These are phyloP conservation scores for Nomada fucata DNA, from an alignment of 2,888 invertebrate genomes.

Conservation along the genomic window DNA sequence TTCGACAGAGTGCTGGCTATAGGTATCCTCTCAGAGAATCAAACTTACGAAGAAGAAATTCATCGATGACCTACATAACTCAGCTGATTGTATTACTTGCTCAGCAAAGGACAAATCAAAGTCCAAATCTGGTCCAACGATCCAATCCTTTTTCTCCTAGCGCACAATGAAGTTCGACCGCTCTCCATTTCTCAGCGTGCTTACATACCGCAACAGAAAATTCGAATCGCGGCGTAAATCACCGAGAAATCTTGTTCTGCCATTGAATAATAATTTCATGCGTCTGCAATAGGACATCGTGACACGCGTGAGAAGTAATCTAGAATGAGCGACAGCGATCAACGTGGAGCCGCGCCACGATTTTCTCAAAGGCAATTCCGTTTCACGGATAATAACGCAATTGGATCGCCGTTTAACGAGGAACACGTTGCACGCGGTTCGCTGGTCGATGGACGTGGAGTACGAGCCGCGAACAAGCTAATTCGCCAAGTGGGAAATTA, in stretches of 20 bases:
- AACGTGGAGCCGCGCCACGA: background rate
- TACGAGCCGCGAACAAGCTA: conserved; percentile 57
- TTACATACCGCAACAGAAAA: background rate
- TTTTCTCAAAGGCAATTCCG: conserved; percentile 37
- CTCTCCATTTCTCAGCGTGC: conserved; percentile 14
- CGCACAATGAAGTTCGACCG: background rate
- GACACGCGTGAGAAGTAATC: background rate
- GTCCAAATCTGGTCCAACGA: conserved; percentile 12
- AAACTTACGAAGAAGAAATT: conserved; percentile 19
- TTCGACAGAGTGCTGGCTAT: background rate
- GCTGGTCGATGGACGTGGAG: conserved; percentile 29
- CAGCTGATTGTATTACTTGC: conserved; percentile 21
- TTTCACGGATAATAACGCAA: conserved; percentile 44
- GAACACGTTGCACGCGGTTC: conserved; percentile 17
- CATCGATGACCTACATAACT: conserved; percentile 25
- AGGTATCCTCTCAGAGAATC: background rate
- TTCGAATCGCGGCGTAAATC: too few relatives aligned
- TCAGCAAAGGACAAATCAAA: conserved; percentile 23
- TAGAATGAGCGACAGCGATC: background rate
- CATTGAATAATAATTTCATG: too few relatives aligned
- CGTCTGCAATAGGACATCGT: too few relatives aligned
- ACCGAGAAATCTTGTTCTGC: too few relatives aligned
- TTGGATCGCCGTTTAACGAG: conserved; percentile 45
- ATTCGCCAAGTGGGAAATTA: conserved; percentile 46
- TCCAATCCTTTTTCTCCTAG: background rate